These are phyloP conservation scores for Hypomesus transpacificus DNA, from an alignment of 2,113 vertebrate species.

Conservation along the genomic window DNA sequence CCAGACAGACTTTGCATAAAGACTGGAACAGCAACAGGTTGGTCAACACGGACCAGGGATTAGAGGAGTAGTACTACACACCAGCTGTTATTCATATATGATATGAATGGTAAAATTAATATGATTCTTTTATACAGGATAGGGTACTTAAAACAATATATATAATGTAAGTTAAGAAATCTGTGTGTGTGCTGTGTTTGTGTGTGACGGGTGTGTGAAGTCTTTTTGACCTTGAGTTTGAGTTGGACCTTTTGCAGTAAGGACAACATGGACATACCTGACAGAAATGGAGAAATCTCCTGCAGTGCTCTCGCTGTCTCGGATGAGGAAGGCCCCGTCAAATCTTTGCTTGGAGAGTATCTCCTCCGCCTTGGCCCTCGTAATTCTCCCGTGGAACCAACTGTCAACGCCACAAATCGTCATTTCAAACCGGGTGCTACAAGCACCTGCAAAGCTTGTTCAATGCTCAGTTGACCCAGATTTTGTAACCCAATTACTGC, in stretches of 20 bases:
- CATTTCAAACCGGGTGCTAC: neutral
- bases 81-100: too few relatives aligned
- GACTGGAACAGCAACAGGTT: neutral
- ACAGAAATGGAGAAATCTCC: conserved; percentile 86
- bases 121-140: too few relatives aligned
- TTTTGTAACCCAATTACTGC: too few relatives aligned
- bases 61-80: neutral
- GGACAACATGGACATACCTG: conserved; percentile 72
- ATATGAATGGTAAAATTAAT: too few relatives aligned
- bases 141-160: too few relatives aligned
- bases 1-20: conserved; percentile 2
- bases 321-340: conserved; percentile 84
- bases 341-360: conserved; percentile 85
- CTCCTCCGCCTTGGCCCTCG: conserved; percentile 84
- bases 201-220: neutral
- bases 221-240: too few relatives aligned
- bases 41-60: neutral
- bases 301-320: conserved; percentile 83
- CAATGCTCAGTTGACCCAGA: too few relatives aligned
- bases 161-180: neutral
- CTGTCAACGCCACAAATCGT: conserved; percentile 48
- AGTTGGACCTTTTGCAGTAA: neutral
- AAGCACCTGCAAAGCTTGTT: too few relatives aligned
- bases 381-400: conserved; percentile 88
- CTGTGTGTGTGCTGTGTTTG: conserved; percentile 8